Base-by-base conservation (phyloP, 2,797 vertebrate genomes). In the Chloroceryle inda region DNA sequence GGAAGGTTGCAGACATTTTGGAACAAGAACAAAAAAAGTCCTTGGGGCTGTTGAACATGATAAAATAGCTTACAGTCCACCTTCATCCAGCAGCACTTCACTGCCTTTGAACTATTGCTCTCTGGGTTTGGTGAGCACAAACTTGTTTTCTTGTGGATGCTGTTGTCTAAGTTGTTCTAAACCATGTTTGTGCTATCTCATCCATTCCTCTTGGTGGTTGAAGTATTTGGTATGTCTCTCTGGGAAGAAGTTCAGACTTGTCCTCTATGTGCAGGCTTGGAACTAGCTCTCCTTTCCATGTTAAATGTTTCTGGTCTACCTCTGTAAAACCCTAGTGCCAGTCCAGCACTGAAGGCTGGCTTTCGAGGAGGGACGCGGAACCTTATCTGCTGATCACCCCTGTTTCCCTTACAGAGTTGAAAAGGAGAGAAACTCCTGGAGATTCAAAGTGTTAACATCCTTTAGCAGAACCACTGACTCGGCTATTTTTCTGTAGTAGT, bases 31-130 rank as follows among this genome's bases (percentile, higher is more conserved):
- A 95, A 74, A 94, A 69, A 58, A 73, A 79, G 64, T 29, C 53
- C 58, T 83, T 47, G 49, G 15, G 31, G 12, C n/a, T 91, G 6
- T 72, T 89, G 27, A 92, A 83, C 53, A 10, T 53, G 69, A 92
- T 92, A 95, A 90, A 90, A 69, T 56, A 91, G 10, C 40, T 84
- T 52, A 93, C 0, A 4, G 45, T 94, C 81, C 79, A 88, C 42
- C 75, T 88, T 83, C 5, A 40, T 88, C 68, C 78, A 52, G 31
- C 52, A 55, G 17, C 5, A 0, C 67, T 55, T 69, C 18, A 17
- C 74, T 85, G 72, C 64, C 82, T 96, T 94, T 94, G 94, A 94
- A 94, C 82, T 89, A 22, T 24, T 66, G 9, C 68, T 89, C 59
- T 61, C 89, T 68, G 76, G 40, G 58, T 35, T 92, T 64, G 75